Evolutionary conservation across 2,113 vertebrate genomes (phyloP), one percentile per base, ranked within the genome.

Genomic region (Catharus fuscescens): DNA sequence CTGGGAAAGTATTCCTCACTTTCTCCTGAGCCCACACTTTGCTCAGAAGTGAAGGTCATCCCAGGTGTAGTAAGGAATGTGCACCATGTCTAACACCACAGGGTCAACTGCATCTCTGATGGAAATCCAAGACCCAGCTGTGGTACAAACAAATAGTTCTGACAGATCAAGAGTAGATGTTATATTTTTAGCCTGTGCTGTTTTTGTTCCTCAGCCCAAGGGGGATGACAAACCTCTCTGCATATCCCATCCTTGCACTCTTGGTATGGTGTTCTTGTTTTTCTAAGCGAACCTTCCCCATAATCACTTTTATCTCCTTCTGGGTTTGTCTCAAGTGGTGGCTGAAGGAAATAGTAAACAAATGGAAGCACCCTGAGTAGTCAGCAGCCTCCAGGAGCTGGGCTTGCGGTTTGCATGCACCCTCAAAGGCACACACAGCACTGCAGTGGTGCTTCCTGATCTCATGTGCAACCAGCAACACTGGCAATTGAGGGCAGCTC

Each of bases 381-480:
- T 72, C 40, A 80, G 72, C 32, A 89, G 18, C 26, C 29, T 77
- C 48, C 44, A 42, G 44, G 8, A 44, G 7, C 18, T 32, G 36
- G n/a, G 14, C 6, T 47, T 45, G 18, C 52, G 57, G 17, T 82
- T 80, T 88, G 24, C n/a, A 15, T 14, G 14, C 5, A 34, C 40
- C 47, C 61, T 38, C 52, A 78, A 24, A 40, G 44, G n/a, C 23
- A 28, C 28, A 29, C 4, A 13, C 18, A 64, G 48, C 38, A 18
- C 48, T 36, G 54, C 40, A 56, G 18, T n/a, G 54, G 5, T 57
- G 19, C 10, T 66, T 74, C 50, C 57, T 65, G 26, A 10, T 42
- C 19, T 80, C 25, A 3, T 0, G 2, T 1, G 2, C 42, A 61
- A 9, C 14, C 61, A 64, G 32, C 56, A 64, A 0, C 0, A 0